A percentile compares a stretch with the other conserved stretches of the same genome.
These are phyloP conservation scores for Drosophila tripunctata DNA, from an alignment of 2,888 invertebrate species.

Conservation along the genomic window DNA sequence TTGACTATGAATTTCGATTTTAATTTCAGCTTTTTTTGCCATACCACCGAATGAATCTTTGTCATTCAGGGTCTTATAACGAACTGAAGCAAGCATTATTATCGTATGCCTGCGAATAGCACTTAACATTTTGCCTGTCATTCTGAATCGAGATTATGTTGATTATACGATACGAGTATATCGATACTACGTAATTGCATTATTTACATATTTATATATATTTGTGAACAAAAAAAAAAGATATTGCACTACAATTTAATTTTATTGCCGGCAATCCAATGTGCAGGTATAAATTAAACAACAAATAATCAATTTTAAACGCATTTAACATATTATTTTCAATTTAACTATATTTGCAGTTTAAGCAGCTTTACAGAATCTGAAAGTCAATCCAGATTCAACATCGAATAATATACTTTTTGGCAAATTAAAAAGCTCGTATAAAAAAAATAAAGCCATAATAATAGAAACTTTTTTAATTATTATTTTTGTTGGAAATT, in stretches of 20 bases:
- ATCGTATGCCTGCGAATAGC: constrained; percentile 9
- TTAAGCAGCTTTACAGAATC: neutral
- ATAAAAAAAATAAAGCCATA: neutral
- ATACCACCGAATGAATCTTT: constrained; percentile 19
- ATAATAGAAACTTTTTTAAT: neutral
- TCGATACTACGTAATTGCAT: constrained; percentile 1
- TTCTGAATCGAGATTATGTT: constrained; percentile 39
- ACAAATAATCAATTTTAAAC: neutral
- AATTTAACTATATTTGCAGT: constrained; percentile 1
- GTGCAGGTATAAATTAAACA: neutral
- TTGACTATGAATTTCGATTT: constrained; percentile 43
- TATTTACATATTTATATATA: constrained; percentile 17
- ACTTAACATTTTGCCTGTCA: constrained; percentile 46
- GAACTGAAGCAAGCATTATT: constrained; percentile 16
- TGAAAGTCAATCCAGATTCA: neutral
- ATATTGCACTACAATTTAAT: neutral
- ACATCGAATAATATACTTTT: neutral
- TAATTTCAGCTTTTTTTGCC: constrained; percentile 15
- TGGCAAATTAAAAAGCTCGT: neutral
- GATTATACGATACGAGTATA: constrained; percentile 18
- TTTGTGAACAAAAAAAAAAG: neutral
- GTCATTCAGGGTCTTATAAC: constrained; percentile 35
- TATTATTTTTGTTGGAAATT: constrained; percentile 1
- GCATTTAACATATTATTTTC: neutral
- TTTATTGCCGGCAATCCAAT: neutral